Evolutionary conservation across 2,113 vertebrate genomes (phyloP), one percentile per base, ranked within the genome.

Genomic region (Chaenocephalus aceratus): DNA sequence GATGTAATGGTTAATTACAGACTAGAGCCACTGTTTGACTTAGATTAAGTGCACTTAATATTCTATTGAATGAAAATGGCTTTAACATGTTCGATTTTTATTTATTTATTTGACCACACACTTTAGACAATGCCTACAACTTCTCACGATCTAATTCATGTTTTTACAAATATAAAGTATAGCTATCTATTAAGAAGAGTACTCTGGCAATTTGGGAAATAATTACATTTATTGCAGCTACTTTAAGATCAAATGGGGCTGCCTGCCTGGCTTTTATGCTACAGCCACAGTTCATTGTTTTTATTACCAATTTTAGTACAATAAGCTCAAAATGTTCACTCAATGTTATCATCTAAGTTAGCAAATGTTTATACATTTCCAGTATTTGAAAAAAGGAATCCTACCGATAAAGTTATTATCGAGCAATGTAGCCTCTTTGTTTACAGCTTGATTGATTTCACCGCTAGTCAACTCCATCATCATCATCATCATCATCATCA

Each of bases 1-100:
- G 46, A 60, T n/a, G 26, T 41, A 3, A 36, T 64, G 46, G 74
- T 77, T 80, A 72, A 87, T 82, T 77, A 74, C 44, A 67, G 45
- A 67, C 67, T 16, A 0, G 4, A 76, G 15, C 44, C 54, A 45
- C 21, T 18, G 1, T 14, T 26, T 23, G 26, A 75, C 41, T 62
- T 69, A 61, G 48, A 60, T 75, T 41, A 41, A 60, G 36, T 72
- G 21, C 16, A 15, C 30, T 60, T 46, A 51, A 44, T 41, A 41
- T 48, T 51, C 14, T 49, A 21, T 16, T 16, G 14, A 4, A 21
- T 13, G 9, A 60, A 45, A 34, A 34, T 54, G 26, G 2, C 16
- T 2, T 30, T 58, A 1, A 34, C 58, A 48, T 30, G 21, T 30
- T 30, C 10, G 21, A 65, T 23, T 8, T 9, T 36, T 53, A 30